phyloP scores from a whole-genome alignment of 2,797 vertebrate species.

The Ctenochaetus hawaiiensis region DNA sequence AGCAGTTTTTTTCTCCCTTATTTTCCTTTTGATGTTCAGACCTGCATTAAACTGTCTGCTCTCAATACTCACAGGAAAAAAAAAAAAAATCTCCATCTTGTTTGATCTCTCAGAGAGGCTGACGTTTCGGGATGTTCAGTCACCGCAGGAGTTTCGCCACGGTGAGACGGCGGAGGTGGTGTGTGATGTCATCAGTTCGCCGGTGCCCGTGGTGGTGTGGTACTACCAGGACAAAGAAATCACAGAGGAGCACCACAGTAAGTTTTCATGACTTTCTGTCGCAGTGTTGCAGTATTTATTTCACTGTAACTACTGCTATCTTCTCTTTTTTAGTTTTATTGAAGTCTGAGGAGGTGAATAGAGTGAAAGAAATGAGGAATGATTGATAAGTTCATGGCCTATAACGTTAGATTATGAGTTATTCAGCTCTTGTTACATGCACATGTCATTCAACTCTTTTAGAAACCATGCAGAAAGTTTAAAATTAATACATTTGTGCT shows the following conservation, averaged over 20 bases:
- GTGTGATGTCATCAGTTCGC: conserved; percentile 95
- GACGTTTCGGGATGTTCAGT: conserved; percentile 92
- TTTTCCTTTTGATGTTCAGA: conserved; percentile 60
- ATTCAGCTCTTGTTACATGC: no score
- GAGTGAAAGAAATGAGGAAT: no score
- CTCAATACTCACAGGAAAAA: neutral
- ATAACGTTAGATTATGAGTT: no score
- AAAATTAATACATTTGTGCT: no score
- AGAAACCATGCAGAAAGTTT: neutral
- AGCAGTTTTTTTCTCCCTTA: conserved; percentile 1
- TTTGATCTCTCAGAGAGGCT: conserved; percentile 91
- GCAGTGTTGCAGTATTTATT: neutral
- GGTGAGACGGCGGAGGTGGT: conserved; percentile 95
- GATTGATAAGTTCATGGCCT: no score
- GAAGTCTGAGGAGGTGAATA: no score
- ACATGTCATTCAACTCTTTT: no score
- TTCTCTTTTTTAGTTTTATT: no score
- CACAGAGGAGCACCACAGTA: conserved; percentile 92
- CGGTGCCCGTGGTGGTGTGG: conserved; percentile 95
- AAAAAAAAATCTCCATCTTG: conserved; percentile 16
- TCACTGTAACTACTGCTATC: neutral
- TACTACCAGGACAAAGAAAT: conserved; percentile 94
- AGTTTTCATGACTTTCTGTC: conserved; percentile 66
- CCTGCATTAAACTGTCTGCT: conserved; percentile 29
- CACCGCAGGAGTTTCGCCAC: conserved; percentile 96